Base-by-base conservation (phyloP, 2,888 invertebrate species). In the Stramonita haemastoma region DNA sequence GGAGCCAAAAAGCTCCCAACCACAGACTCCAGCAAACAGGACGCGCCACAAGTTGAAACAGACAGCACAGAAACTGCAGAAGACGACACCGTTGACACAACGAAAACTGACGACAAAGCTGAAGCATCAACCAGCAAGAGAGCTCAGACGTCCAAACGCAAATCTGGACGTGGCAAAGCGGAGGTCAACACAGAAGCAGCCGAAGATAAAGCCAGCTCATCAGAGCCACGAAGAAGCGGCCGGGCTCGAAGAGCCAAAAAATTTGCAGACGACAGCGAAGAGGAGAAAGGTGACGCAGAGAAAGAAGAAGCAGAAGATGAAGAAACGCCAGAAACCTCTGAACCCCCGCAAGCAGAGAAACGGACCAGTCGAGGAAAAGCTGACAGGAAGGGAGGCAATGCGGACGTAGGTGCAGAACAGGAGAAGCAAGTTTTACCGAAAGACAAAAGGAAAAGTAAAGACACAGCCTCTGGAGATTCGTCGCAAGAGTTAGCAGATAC, bases 231-330 rank as follows among this genome's bases (percentile, higher is more conserved):
- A 29, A 86, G 56, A 29, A 89, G 70, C 8, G 77, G 87, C 29
- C 88, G 89, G 60, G 88, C 57, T 32, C 81, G 81, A 8, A 88
- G 36, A 83, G 36, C 56, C 11, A 90, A 66, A 29, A 86, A 26
- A 26, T 87, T 66, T 46, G 83, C 70, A 13, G 83, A 84, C 85
- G 90, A 90, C 56, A 57, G 70, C 36, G 87, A 87, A 34, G 87
- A 87, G 79, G 86, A 89, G 86, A 60, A 60, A 34, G 60, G 66
- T 15, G 86, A 60, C 6, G 66, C n/a, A 34, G 5, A 60, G 34
- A 66, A 66, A 34, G 66, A 46, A 15, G 34, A 86, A 22, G 17
- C 8, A 15, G 22, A 66, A 86, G 86, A 34, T 36, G 36, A 36
- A 5, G 19, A 19, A 15, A 19, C 83, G 0, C 5, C 26, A 19